Evolutionary conservation across 2,113 vertebrate species (phyloP).

Genomic region (Progne subis): DNA sequence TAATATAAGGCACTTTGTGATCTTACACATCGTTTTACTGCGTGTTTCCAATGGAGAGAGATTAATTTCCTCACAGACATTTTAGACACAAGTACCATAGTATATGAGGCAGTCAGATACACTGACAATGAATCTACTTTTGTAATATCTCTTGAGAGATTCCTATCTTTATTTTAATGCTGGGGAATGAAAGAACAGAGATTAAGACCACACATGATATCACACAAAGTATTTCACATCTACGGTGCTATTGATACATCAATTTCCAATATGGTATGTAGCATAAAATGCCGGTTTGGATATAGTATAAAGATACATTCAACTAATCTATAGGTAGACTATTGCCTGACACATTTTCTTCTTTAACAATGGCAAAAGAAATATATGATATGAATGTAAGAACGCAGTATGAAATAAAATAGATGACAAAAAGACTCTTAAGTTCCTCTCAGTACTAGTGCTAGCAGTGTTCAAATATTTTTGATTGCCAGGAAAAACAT

Average conservation of each 20-base stretch:
- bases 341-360: background rate
- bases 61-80: background rate
- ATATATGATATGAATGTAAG: background rate
- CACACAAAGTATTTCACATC: background rate
- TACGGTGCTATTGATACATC: background rate
- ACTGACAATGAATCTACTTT: background rate
- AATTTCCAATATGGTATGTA: background rate
- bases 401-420: background rate
- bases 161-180: background rate
- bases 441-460: background rate
- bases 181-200: background rate
- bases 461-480: background rate
- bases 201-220: background rate
- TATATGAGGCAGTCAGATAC: background rate
- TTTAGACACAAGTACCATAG: background rate
- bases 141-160: background rate
- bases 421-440: background rate
- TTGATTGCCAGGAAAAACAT: background rate
- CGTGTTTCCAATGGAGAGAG: background rate
- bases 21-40: background rate
- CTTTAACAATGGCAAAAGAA: background rate
- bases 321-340: background rate
- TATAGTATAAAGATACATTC: background rate
- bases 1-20: background rate
- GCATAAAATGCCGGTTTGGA: background rate